Evolutionary conservation across 1,140 invertebrate genomes (phyloP), one percentile per base, ranked within the genome.

Genomic region (Ditylenchus dipsaci): DNA sequence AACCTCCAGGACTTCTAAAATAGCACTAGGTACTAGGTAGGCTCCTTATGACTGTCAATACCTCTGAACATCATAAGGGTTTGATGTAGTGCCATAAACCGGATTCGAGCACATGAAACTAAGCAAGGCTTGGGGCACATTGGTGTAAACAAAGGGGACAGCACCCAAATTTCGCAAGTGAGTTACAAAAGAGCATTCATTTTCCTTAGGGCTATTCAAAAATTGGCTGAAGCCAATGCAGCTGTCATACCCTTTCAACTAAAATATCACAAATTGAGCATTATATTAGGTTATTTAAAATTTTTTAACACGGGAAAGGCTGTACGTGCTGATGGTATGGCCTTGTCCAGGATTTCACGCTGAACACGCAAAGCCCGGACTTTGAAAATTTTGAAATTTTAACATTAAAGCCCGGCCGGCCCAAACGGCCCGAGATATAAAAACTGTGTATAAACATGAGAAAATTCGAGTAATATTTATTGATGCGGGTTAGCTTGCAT

Each of bases 121-220:
- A 1, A 83, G 42, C 26, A 84, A 63, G n/a, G 76, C 77, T 65
- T 86, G 86, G 8, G 86, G 85, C 1, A 86, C 76, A 70, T 86
- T 86, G 8, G 86, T 86, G 68, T 84, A 80, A 38, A 80, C 81
- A 75, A 86, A 86, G 1, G 85, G 85, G 26, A 86, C 72, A n/a
- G 82, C 84, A 23, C 85, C 85, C 23, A 77, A 70, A 26, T 71
- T 63, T 19, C 58, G 42, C 1, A 85, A 60, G 5, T 71, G 62
- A 26, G 71, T 63, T 13, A 87, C 82, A 56, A 84, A 27, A 8
- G 75, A 75, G 8, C 85, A 82, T 53, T 83, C 81, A 9, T 71
- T 62, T 3, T 21, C 49, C 1, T 77, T 73, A 9, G 85, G 84
- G 13, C 78, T 75, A 49, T 81, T 74, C 1, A 87, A 62, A 29